Percentiles rank a stretch among this genome's conserved stretches.
These are phyloP conservation scores for Uromys caudimaculatus DNA, from an alignment of 2,797 vertebrate genomes.

Conservation along the genomic window DNA sequence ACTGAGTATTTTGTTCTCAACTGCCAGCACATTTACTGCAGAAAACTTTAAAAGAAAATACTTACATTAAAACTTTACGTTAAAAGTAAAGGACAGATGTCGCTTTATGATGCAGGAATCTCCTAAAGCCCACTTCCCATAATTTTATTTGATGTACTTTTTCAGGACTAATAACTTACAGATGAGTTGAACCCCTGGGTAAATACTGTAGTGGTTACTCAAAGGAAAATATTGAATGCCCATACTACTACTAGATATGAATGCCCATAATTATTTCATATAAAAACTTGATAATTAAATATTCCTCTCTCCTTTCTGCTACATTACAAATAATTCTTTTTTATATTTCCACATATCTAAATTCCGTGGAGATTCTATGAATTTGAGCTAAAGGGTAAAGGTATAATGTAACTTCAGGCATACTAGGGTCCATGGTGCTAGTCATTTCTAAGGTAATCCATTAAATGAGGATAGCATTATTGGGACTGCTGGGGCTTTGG, in stretches of 20 bases:
- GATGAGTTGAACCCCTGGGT: not conserved
- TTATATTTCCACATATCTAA: not conserved
- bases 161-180: conserved; percentile 11
- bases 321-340: not conserved
- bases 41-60: conserved; percentile 23
- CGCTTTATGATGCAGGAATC: conserved; percentile 13
- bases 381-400: not conserved
- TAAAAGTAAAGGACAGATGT: conserved; percentile 55
- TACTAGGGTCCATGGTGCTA: accelerated
- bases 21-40: not conserved
- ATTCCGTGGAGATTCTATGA: not conserved
- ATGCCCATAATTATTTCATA: not conserved
- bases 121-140: not conserved
- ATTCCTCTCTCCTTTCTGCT: not conserved
- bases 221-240: not conserved
- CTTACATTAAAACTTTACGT: conserved; percentile 37
- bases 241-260: not conserved
- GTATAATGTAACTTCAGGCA: not conserved
- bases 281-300: conserved; percentile 24
- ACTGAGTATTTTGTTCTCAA: conserved; percentile 33
- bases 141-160: conserved; percentile 59
- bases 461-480: not conserved
- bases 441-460: not conserved
- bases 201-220: not conserved
- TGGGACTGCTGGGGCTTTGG: not conserved